Conservation (phyloP, 2,113 vertebrate genomes). For the Psophia crepitans region DNA sequence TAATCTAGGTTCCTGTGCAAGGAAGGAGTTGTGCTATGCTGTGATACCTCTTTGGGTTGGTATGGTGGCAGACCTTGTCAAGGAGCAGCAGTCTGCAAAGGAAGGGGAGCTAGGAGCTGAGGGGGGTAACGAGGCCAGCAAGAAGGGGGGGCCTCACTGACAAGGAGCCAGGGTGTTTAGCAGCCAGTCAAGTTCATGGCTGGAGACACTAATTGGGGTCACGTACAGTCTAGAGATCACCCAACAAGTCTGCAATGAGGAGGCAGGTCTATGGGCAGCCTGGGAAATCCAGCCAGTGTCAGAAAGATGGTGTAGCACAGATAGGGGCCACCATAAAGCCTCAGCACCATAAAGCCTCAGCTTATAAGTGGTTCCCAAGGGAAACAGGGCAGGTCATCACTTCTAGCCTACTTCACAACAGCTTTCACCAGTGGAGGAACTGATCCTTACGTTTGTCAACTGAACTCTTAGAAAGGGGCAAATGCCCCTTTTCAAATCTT, state of each 20-base stretch:
- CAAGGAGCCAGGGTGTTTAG: background rate
- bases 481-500: too few species aligned
- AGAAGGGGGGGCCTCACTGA: too few species aligned
- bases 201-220: background rate
- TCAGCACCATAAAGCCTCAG: background rate
- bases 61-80: background rate
- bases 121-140: rapidly evolving
- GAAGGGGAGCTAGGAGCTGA: background rate
- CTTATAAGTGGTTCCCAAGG: background rate
- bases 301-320: too few species aligned
- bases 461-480: background rate
- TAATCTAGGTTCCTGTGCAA: background rate
- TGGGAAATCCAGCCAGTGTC: background rate
- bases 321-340: background rate
- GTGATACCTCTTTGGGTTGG: too few species aligned
- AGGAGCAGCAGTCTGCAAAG: background rate
- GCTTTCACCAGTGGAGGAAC: background rate
- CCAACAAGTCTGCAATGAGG: background rate
- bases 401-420: background rate
- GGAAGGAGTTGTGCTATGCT: background rate
- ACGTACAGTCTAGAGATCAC: too few species aligned
- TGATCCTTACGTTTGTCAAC: background rate
- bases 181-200: too few species aligned
- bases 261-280: background rate
- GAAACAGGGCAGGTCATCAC: background rate